Evolutionary conservation across 2,888 invertebrate genomes (phyloP).

Genomic region (Mesorhabditis spiculigera): DNA sequence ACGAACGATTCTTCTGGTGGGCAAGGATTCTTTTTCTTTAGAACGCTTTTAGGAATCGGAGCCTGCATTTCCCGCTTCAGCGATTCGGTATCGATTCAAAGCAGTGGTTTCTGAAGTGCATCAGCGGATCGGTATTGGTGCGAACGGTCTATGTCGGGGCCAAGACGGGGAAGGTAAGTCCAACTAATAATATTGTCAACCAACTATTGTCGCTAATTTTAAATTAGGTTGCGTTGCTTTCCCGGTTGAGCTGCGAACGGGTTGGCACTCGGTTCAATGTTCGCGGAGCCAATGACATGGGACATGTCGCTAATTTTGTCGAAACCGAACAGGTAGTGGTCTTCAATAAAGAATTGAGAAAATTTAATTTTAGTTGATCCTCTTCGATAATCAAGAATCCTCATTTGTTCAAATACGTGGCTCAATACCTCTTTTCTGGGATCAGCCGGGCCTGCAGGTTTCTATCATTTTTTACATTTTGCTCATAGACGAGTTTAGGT

Average conservation of each 20-base stretch:
- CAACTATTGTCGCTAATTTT: conserved; percentile 8
- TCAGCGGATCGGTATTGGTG: conserved; percentile 91
- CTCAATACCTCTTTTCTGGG: conserved; percentile 97
- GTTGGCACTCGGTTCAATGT: conserved; percentile 97
- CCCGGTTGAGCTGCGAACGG: conserved; percentile 90
- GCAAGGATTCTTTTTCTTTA: conserved; percentile 60
- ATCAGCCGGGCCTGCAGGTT: conserved; percentile 81
- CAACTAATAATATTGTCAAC: conserved; percentile 72
- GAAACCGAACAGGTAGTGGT: conserved; percentile 88
- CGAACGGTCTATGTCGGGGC: conserved; percentile 96
- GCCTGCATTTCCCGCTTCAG: conserved; percentile 85
- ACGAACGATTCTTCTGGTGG: conserved; percentile 94
- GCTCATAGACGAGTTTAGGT: conserved; percentile 63
- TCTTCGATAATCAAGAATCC: conserved; percentile 76
- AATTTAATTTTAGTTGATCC: conserved; percentile 32
- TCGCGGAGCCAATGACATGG: conserved; percentile 96
- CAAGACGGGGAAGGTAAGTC: conserved; percentile 73
- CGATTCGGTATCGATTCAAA: conserved; percentile 84
- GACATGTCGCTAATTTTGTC: conserved; percentile 98
- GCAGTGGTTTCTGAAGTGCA: conserved; percentile 86
- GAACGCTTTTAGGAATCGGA: conserved; percentile 74
- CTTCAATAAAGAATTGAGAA: background rate
- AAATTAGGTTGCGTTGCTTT: conserved; percentile 80
- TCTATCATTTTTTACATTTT: conserved; percentile 6
- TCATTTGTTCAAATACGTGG: conserved; percentile 86